Conservation (phyloP, 2,797 vertebrate species). For the Typhlichthys eigenmanni region DNA sequence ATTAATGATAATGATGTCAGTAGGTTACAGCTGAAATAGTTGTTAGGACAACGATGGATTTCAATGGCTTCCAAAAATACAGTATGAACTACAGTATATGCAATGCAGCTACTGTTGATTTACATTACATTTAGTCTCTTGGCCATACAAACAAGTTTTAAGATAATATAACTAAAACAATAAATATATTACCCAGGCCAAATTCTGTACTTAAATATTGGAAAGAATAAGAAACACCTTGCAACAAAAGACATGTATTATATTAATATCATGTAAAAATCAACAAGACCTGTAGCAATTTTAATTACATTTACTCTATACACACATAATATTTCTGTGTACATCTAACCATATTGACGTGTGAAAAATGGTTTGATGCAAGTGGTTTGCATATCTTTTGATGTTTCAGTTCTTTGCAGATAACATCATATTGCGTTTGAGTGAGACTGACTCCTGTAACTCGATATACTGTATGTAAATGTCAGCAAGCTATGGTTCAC, state of each 20-base stretch:
- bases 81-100: too few species aligned
- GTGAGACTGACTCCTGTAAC: constrained; percentile 67
- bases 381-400: constrained; percentile 30
- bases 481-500: constrained; percentile 58
- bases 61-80: too few species aligned
- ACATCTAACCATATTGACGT: constrained; percentile 15
- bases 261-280: constrained; percentile 22
- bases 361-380: constrained; percentile 35
- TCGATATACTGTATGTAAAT: constrained; percentile 74
- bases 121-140: too few species aligned
- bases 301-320: constrained; percentile 11
- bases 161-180: too few species aligned
- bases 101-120: too few species aligned
- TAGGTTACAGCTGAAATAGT: too few species aligned
- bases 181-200: too few species aligned
- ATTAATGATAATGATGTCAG: too few species aligned
- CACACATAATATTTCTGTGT: constrained; percentile 5
- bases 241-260: constrained; percentile 25
- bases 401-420: constrained; percentile 38
- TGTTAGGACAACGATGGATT: too few species aligned
- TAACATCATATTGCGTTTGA: constrained; percentile 51
- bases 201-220: too few species aligned
- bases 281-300: constrained; percentile 3
- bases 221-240: background rate
- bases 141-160: too few species aligned